Evolutionary conservation across 2,797 vertebrate genomes (phyloP).

Genomic region (Pelochelys cantorii): DNA sequence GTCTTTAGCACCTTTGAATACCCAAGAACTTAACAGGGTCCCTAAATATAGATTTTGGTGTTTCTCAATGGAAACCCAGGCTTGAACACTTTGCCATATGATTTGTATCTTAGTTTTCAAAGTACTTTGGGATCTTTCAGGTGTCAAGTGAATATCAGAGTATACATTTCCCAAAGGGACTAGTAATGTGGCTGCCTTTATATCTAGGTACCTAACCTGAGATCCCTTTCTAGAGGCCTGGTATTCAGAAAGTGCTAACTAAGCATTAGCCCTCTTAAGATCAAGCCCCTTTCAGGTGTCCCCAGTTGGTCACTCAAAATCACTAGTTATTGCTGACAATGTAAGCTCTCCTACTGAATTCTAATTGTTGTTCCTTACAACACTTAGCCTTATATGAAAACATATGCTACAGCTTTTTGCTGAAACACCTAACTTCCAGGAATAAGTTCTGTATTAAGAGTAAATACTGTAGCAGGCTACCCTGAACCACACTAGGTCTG

Average conservation of each 20-base stretch:
- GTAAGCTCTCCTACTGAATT: background rate
- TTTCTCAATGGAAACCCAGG: background rate
- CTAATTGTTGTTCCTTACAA: background rate
- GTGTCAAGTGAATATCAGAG: background rate
- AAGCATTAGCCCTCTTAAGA: background rate
- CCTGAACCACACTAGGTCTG: background rate
- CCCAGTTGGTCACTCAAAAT: background rate
- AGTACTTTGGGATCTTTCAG: background rate
- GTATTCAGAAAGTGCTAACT: background rate
- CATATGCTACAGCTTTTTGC: background rate
- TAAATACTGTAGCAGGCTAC: background rate
- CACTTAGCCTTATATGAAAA: background rate
- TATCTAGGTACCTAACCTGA: background rate
- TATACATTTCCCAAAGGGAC: background rate
- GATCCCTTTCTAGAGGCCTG: background rate
- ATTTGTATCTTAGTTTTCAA: background rate
- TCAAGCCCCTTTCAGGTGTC: background rate
- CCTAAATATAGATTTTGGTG: background rate
- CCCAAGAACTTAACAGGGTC: background rate
- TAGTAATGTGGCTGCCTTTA: background rate
- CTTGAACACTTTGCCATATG: background rate
- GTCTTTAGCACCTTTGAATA: background rate
- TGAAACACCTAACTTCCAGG: accelerated
- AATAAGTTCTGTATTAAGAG: background rate
- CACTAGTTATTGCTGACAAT: background rate